Conservation (phyloP, 2,797 vertebrate genomes). For the Channa striata region DNA sequence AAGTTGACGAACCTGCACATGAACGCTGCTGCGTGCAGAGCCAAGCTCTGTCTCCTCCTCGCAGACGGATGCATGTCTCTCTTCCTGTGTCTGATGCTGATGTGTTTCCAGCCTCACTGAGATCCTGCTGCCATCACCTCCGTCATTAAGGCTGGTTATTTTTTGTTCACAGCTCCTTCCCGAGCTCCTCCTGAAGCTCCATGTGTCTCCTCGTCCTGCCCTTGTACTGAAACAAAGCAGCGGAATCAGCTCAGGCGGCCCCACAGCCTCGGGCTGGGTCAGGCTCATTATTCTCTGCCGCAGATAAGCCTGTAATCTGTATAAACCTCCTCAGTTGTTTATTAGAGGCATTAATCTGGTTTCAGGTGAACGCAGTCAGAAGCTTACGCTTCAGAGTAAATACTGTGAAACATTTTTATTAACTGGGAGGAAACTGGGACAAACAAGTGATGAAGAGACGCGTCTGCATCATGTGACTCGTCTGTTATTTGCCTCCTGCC, state of each 20-base stretch:
- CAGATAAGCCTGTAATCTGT: slow-evolving; percentile 60
- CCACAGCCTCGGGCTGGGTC: background rate
- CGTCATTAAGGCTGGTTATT: background rate
- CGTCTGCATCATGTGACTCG: no score
- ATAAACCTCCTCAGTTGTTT: slow-evolving; percentile 24
- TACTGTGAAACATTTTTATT: background rate
- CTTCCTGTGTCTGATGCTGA: no score
- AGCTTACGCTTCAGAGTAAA: slow-evolving; percentile 18
- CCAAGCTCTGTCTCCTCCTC: slow-evolving; percentile 56
- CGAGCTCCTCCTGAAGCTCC: background rate
- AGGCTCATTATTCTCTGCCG: background rate
- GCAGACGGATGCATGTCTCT: slow-evolving; percentile 31
- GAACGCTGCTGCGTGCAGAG: slow-evolving; percentile 39
- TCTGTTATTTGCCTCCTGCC: no score
- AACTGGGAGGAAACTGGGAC: background rate
- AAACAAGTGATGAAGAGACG: background rate
- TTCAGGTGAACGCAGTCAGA: slow-evolving; percentile 1
- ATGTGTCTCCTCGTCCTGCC: background rate
- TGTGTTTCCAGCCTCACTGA: background rate
- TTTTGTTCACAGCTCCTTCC: no score
- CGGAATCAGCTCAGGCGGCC: no score
- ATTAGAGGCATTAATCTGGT: slow-evolving; percentile 47
- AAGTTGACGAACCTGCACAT: slow-evolving; percentile 57
- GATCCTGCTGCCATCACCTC: background rate
- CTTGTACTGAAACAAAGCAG: background rate